phyloP scores from a whole-genome alignment of 2,888 invertebrate genomes.

The Bellardia bayeri region DNA sequence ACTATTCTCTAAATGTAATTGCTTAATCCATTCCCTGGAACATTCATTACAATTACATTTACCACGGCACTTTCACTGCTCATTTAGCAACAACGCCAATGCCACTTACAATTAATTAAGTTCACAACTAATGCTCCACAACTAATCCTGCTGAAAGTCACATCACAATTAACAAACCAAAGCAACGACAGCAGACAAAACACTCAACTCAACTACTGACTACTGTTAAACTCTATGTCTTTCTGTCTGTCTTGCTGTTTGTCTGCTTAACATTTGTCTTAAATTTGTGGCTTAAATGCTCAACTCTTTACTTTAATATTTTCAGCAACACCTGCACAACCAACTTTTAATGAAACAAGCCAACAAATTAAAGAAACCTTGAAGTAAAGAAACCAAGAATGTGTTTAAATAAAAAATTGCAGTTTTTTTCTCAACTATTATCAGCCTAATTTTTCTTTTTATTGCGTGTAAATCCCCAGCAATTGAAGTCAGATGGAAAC shows the following conservation, averaged over 20 bases:
- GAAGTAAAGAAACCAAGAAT: background rate
- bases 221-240: background rate
- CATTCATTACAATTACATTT: background rate
- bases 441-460: conserved; percentile 58
- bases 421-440: conserved; percentile 4
- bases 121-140: background rate
- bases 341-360: conserved; percentile 3
- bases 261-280: conserved; percentile 3
- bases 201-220: background rate
- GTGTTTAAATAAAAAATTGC: conserved; percentile 47
- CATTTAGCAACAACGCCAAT: background rate
- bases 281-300: background rate
- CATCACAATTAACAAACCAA: background rate
- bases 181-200: background rate
- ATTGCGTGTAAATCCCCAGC: conserved; percentile 64
- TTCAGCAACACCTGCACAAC: background rate
- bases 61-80: conserved; percentile 8
- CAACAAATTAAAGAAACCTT: background rate
- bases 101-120: conserved; percentile 38
- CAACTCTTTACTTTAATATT: conserved; percentile 36
- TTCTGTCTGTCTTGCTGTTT: too few relatives aligned
- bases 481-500: conserved; percentile 45
- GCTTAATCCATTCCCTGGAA: background rate
- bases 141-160: conserved; percentile 39
- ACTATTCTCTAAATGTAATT: background rate